Evolutionary conservation across 2,797 vertebrate species (phyloP), one percentile per base, ranked within the genome.

Genomic region (Micropoecilia bifurca): DNA sequence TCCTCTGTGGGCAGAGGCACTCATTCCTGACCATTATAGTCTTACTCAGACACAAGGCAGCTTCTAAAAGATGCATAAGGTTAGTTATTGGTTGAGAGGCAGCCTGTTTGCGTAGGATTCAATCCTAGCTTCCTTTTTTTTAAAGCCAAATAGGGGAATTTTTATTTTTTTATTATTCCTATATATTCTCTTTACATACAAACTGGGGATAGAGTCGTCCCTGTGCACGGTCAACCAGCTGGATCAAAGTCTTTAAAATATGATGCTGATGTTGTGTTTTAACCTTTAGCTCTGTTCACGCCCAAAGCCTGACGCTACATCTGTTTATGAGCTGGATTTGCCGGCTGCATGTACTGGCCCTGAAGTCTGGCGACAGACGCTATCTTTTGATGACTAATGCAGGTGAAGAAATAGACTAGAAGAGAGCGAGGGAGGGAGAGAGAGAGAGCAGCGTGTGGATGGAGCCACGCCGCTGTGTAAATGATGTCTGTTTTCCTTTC

Each of bases 311-410:
- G 78, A 83, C 86, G 72, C 71, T 47, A 69, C 87, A 89, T 79
- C 79, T 82, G 74, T 75, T 73, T 71, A 78, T 78, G 76, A 80
- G 78, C 74, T 30, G 47, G 69, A 71, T 73, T 85, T 84, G 57
- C 33, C 16, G 69, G 78, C 74, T 80, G 66, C 80, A 82, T 80
- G 82, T 77, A 55, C 80, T 84, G 79, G 66, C 75, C 73, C 83
- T 33, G 45, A 57, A 57, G 73, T 88, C 81, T 79, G 75, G 74
- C 74, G 77, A 80, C 87, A 86, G 48, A 78, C 78, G 3, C 55
- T 91, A 94, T 92, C 91, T 90, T 90, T 92, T 96, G 96, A 96
- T 96, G 95, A 95, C 93, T 93, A 92, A 94, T 92, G 93, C 95
- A 96, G 95, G 95, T 94, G 91, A 91, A 90, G 86, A 80, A 93